Evolutionary conservation across 2,797 vertebrate genomes (phyloP).

Genomic region (Enteromius fasciolatus): DNA sequence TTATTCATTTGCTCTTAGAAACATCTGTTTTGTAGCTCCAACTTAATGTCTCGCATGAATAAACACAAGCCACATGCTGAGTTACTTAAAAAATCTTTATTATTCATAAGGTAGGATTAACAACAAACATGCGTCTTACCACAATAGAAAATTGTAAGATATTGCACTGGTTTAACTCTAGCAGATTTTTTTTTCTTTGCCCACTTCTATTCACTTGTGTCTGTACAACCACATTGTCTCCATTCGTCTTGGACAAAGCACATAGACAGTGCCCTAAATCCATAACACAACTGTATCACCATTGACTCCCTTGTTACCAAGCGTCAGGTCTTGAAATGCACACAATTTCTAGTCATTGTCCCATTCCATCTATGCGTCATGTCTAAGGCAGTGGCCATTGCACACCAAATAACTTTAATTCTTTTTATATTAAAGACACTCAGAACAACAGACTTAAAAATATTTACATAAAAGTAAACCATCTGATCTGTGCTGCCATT

Average conservation of each 20-base stretch:
- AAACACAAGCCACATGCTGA: constrained; percentile 6
- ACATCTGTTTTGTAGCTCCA: not conserved
- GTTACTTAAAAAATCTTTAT: constrained; percentile 75
- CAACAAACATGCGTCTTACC: constrained; percentile 88
- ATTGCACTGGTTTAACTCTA: constrained; percentile 84
- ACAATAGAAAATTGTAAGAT: constrained; percentile 85
- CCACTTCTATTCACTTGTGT: constrained; percentile 56
- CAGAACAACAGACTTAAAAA: constrained; percentile 18
- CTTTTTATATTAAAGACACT: constrained; percentile 36
- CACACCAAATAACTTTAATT: constrained; percentile 26
- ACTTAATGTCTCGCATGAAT: not conserved
- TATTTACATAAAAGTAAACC: constrained; percentile 44
- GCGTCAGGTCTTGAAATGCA: constrained; percentile 27
- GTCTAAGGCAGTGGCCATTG: constrained; percentile 41
- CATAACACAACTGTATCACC: constrained; percentile 14
- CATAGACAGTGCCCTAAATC: constrained; percentile 34
- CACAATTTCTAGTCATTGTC: constrained; percentile 34
- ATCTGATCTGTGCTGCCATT: constrained; percentile 21
- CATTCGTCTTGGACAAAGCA: constrained; percentile 45
- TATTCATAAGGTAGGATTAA: constrained; percentile 82
- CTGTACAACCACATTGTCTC: constrained; percentile 31
- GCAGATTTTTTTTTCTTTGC: constrained; percentile 56
- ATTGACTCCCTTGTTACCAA: constrained; percentile 11
- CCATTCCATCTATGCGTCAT: constrained; percentile 18
- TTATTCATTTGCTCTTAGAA: not conserved